Conservation (phyloP, 2,888 invertebrate species). For the Calameuta pallipes region DNA sequence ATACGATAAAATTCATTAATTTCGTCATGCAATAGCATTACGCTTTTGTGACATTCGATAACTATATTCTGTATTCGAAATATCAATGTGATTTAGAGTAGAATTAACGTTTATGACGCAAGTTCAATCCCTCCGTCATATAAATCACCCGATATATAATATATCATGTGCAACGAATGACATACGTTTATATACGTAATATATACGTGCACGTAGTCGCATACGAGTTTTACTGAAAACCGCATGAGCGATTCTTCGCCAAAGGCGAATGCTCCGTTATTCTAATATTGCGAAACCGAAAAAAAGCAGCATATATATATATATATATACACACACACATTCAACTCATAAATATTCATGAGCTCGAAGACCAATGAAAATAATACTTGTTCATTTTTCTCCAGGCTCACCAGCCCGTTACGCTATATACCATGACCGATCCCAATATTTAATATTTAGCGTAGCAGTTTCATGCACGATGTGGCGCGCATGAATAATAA, state of each 20-base stretch:
- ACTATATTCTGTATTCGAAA: not conserved
- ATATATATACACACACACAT: not conserved
- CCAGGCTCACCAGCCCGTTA: not conserved
- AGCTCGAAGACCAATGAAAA: not conserved
- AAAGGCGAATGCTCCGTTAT: not conserved
- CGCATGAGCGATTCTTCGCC: not conserved
- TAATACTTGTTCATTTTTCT: not conserved
- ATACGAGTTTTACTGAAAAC: not conserved
- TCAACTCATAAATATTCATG: not conserved
- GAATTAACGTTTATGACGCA: not conserved
- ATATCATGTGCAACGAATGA: not conserved
- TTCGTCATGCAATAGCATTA: not conserved
- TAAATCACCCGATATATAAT: not conserved
- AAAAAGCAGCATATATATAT: not conserved
- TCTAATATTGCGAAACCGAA: not conserved
- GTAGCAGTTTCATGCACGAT: constrained; percentile 3
- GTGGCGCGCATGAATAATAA: not conserved
- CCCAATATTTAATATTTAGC: not conserved
- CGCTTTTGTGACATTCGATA: not conserved
- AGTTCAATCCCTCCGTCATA: not conserved
- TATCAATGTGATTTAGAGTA: not conserved
- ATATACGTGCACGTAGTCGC: not conserved
- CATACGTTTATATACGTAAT: not conserved
- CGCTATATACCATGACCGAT: not conserved
- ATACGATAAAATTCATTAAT: not conserved